Conservation (phyloP, 2,888 invertebrate species). For the Eueremaeus valkanovi region DNA sequence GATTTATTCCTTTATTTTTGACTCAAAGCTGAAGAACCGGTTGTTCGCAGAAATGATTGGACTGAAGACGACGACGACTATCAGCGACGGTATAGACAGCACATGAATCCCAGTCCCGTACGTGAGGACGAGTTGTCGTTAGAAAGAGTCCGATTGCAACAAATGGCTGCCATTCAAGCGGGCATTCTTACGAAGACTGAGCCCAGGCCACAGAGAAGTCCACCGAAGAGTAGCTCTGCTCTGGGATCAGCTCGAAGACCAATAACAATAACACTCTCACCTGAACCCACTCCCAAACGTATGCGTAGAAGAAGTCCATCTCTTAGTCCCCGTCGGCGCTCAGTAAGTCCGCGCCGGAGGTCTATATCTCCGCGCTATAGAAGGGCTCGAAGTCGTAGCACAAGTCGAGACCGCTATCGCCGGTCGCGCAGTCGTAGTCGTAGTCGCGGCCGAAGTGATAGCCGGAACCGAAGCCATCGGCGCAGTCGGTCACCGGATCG, state of each 20-base stretch:
- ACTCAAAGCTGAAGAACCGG: background rate
- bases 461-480: background rate
- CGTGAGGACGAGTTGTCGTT: background rate
- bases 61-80: background rate
- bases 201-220: background rate
- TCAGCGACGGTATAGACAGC: background rate
- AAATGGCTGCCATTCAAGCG: background rate
- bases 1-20: background rate
- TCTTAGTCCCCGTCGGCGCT: background rate
- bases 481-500: background rate
- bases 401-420: background rate
- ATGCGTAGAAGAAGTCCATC: conserved; percentile 10
- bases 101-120: background rate
- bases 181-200: background rate
- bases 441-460: background rate
- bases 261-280: background rate
- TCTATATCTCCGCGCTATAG: background rate
- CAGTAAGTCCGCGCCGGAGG: background rate
- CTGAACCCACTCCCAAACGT: conserved; percentile 3
- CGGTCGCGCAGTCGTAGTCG: background rate
- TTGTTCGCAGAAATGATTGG: background rate
- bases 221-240: background rate
- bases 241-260: background rate
- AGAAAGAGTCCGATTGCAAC: background rate
- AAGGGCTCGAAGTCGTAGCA: background rate